Base-by-base conservation (phyloP, 2,888 invertebrate genomes). In the Neoascia interrupta region DNA sequence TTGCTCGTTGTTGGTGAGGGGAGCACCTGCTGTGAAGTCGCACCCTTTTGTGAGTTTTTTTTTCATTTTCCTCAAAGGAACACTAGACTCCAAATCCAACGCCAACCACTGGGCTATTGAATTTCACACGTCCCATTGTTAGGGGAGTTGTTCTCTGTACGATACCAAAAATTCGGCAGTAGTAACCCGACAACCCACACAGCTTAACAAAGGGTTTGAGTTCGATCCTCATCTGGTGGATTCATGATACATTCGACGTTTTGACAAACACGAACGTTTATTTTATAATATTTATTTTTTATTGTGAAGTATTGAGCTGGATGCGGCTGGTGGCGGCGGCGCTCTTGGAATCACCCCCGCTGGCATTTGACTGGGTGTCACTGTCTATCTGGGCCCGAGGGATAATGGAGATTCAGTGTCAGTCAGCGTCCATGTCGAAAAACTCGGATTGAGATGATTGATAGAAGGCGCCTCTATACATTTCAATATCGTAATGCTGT, bases 401-500 rank as follows among this genome's bases (percentile, higher is more conserved):
- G 28, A 69, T 63, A 75, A 75, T 75, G 37, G 69, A 56, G 58
- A 76, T 72, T 54, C 26, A 70, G 39, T 66, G 58, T 68, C 74
- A 68, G 45, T 53, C 45, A 63, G 43, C 18, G 19, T 56, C 28
- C 28, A 63, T 31, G 26, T 34, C 37, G 53, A 70, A 70, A 41
- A 36, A 43, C 21, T 54, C 39, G 34, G 19, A 70, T 53, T 26
- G 34, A 15, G n/a, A 58, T 76, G 76, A 72, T 72, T 76, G 70
- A 76, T 76, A 64, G 56, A 60, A 36, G 70, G 60, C 76, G 45
- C 76, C 53, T 76, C 21, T 19, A 43, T 69, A 54, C 47, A 28
- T 68, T 28, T 28, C 58, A 53, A 53, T 73, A 60, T 23, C 21
- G 16, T 41, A 37, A 37, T 28, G 23, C 10, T 36, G 10, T 54